phyloP scores from a whole-genome alignment of 2,888 invertebrate species.

The Tholera decimalis region DNA sequence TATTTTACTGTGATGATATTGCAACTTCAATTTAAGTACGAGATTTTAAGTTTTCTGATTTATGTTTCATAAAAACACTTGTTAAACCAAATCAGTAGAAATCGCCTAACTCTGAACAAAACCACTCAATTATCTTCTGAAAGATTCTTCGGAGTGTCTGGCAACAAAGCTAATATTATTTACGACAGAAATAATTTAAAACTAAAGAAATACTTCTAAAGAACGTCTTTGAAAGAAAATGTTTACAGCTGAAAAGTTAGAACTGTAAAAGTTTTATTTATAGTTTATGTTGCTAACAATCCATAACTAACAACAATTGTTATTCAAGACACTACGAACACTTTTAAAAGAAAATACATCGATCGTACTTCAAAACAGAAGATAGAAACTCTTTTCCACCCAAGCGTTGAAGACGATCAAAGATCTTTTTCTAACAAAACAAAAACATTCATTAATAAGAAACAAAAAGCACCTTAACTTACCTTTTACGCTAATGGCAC shows the following conservation, averaged over 20 bases:
- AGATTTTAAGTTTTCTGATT: too few species aligned
- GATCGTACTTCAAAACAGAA: slow-evolving; percentile 10
- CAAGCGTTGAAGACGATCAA: slow-evolving; percentile 7
- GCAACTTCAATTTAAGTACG: too few species aligned
- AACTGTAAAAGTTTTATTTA: slow-evolving; percentile 28
- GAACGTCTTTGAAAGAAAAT: slow-evolving; percentile 7
- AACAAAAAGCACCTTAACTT: slow-evolving; percentile 74
- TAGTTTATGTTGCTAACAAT: slow-evolving; percentile 27
- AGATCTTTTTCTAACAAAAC: slow-evolving; percentile 61
- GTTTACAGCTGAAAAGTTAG: slow-evolving; percentile 21
- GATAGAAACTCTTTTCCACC: slow-evolving; percentile 9
- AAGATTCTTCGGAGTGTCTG: background rate
- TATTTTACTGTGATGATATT: too few species aligned
- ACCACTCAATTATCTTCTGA: background rate
- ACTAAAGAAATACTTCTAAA: slow-evolving; percentile 20
- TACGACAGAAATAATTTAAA: background rate
- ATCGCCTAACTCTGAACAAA: background rate
- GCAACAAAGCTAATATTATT: background rate
- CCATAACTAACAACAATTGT: slow-evolving; percentile 23
- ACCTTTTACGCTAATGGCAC: slow-evolving; percentile 84
- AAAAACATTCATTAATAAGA: slow-evolving; percentile 75
- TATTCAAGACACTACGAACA: slow-evolving; percentile 32
- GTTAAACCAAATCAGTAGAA: too few species aligned
- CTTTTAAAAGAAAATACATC: slow-evolving; percentile 31
- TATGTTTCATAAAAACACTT: too few species aligned